Evolutionary conservation across 1,140 invertebrate species (phyloP), one percentile per base, ranked within the genome.

Genomic region (Philotrypesis tridentata): DNA sequence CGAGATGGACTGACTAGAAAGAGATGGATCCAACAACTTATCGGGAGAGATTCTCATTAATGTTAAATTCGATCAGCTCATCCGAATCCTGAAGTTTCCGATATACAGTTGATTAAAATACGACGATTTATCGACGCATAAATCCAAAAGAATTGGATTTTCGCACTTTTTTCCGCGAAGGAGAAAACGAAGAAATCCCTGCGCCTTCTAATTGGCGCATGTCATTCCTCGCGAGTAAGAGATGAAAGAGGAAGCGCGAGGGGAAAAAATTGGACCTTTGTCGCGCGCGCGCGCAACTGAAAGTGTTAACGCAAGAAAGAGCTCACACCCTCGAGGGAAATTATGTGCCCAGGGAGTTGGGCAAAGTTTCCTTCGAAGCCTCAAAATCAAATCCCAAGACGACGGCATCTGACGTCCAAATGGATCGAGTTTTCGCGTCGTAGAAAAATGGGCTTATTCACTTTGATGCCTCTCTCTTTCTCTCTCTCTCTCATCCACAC

Each of bases 281-380:
- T 90, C 86, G 85, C 76, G 40, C 73, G 76, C 27, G 82, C 84
- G 86, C 33, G 40, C 40, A 14, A 17, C 48, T 55, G 17, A 55
- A 87, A 89, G 88, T 87, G 87, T 89, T 90, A 90, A 91, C 87
- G 86, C 84, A 80, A 81, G 85, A 82, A 88, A 88, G 80, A 89
- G 89, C 89, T 88, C 86, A 89, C 86, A 89, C 89, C 87, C 87
- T 87, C 87, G 88, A 85, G 89, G 86, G 89, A 90, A 90, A 90
- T 90, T 89, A 90, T 87, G 68, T 79, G 55, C 75, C 80, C 75
- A 48, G 71, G 74, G 76, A 55, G 61, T 82, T 67, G 60, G 73
- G 72, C 29, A 65, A 29, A 65, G n/a, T 65, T 43, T 27, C 65
- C 25, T 43, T 68, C 79, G 48, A 55, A 55, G 37, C 40, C 63